phyloP scores from a whole-genome alignment of 1,140 invertebrate genomes.

The Geopemphigus sp. region DNA sequence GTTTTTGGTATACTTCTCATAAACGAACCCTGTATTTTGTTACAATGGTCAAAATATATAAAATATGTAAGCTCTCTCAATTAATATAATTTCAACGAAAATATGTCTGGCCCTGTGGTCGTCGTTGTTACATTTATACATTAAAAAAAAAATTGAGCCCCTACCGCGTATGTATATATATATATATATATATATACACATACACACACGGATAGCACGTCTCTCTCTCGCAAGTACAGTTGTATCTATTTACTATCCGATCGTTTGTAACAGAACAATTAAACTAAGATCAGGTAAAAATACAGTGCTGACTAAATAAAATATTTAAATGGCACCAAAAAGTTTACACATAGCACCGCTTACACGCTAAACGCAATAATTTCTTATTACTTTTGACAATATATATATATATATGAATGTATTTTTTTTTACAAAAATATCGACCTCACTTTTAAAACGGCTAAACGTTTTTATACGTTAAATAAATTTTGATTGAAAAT shows the following conservation, averaged over 20 bases:
- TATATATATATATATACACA: too few relatives aligned
- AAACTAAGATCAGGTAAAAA: conserved; percentile 44
- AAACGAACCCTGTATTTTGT: conserved; percentile 47
- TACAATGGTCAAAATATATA: conserved; percentile 47
- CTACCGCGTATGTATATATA: neutral
- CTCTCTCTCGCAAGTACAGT: conserved; percentile 6
- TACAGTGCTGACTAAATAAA: conserved; percentile 43
- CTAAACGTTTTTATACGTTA: conserved; percentile 1
- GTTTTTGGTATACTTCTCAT: conserved; percentile 39
- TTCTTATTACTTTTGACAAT: conserved; percentile 14
- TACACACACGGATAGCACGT: too few relatives aligned
- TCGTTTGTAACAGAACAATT: conserved; percentile 44
- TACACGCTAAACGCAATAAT: conserved; percentile 35
- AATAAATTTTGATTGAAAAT: conserved; percentile 38
- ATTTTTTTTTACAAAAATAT: conserved; percentile 45
- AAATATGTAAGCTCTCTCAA: conserved; percentile 40
- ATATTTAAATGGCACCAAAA: conserved; percentile 49
- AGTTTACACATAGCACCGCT: conserved; percentile 48
- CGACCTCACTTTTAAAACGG: conserved; percentile 13
- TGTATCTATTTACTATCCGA: too few relatives aligned
- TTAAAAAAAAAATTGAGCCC: conserved; percentile 47
- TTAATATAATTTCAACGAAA: conserved; percentile 39
- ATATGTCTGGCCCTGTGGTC: conserved; percentile 43
- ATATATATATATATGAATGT: too few relatives aligned
- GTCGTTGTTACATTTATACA: conserved; percentile 20